Percentiles rank a stretch among this genome's conserved stretches.
These are phyloP conservation scores for Protonemura montana DNA, from an alignment of 2,888 invertebrate species.

Conservation along the genomic window DNA sequence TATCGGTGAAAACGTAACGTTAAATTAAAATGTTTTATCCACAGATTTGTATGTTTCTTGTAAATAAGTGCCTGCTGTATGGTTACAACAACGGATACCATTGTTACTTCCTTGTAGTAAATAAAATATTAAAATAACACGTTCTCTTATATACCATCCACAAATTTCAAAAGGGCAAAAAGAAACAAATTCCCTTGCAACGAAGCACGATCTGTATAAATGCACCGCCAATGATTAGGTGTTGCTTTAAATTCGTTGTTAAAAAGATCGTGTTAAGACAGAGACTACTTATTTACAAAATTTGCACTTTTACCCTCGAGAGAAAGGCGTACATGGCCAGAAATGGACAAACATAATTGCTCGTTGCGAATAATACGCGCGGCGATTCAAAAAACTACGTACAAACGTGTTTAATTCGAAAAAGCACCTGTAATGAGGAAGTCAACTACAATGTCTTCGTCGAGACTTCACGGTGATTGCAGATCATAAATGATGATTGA, in stretches of 20 bases:
- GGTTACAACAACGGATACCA: not conserved
- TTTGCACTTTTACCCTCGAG: slow-evolving; percentile 5
- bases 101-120: not conserved
- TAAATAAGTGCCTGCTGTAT: too few species aligned
- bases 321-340: slow-evolving; percentile 25
- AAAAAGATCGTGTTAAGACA: not conserved
- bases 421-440: slow-evolving; percentile 20
- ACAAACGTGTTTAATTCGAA: not conserved
- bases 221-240: not conserved
- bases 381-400: not conserved
- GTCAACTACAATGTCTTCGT: slow-evolving; percentile 1
- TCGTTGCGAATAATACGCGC: not conserved
- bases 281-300: not conserved
- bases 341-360: not conserved
- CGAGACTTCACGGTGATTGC: not conserved
- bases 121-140: not conserved
- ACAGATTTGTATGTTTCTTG: too few species aligned
- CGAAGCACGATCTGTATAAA: not conserved
- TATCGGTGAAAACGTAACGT: not conserved
- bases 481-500: slow-evolving; percentile 13
- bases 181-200: not conserved
- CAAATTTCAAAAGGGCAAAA: not conserved
- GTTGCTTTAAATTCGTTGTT: not conserved
- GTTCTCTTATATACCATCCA: not conserved
- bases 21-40: not conserved